Base-by-base conservation (phyloP, 2,888 invertebrate species). In the Parnassius glacialis region DNA sequence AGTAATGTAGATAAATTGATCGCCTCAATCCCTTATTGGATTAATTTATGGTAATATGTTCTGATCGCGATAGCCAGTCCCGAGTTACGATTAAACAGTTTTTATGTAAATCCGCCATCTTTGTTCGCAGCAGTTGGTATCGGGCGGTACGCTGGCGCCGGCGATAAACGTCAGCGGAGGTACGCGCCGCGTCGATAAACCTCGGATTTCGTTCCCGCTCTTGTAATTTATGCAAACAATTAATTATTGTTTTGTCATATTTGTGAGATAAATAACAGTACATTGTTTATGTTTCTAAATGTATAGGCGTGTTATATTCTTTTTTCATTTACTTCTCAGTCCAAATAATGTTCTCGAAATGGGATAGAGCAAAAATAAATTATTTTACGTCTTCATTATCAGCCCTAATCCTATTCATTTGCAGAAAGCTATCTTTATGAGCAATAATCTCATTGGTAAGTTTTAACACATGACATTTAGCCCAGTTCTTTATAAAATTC, bases 61-160 rank as follows among this genome's bases (percentile, higher is more conserved):
- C 78, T 75, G 84, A 85, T 81, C 80, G 84, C 84, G 85, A 87
- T 87, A 84, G 75, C 76, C 76, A 67, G 74, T 65, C 73, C 77
- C 75, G 82, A 85, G 83, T 87, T 87, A 86, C 87, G 87, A 87
- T 85, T 87, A 84, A 86, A 86, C 82, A 80, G 82, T 88, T 86
- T 89, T 89, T 87, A 89, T 88, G 87, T 85, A 79, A 83, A 81
- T 81, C 82, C 83, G 81, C 86, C 84, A 85, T 87, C 83, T 86
- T 87, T 84, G 84, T 83, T 80, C 80, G 76, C 81, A 79, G 82
- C 81, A 76, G 81, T 83, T 67, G 81, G 80, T 79, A 74, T 79
- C 73, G 73, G 71, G 34, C 57, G 54, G 57, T 65, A 52, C 64
- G 56, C 52, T 68, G 74, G 76, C 62, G 20, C 58, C 61, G 67